Conservation (phyloP, 1,140 invertebrate species). For the Meteorus sp. region DNA sequence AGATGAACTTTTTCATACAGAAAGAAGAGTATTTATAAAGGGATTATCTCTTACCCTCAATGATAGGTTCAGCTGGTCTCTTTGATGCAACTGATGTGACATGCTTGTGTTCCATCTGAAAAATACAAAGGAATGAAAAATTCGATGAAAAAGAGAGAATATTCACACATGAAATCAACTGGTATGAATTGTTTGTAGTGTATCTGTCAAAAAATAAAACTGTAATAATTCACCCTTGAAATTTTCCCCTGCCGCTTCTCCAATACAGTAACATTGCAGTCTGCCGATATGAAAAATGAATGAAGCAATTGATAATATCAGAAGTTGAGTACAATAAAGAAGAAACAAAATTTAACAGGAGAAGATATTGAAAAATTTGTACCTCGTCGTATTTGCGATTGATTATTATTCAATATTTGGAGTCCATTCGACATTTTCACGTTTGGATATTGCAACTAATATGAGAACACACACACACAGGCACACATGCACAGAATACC, state of each 20-base stretch:
- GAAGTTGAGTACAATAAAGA: background rate
- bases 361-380: constrained; percentile 15
- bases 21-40: constrained; percentile 14
- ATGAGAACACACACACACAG: background rate
- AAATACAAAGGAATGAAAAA: constrained; percentile 3
- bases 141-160: background rate
- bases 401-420: constrained; percentile 29
- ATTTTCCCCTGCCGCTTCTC: constrained; percentile 10
- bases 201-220: background rate
- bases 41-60: constrained; percentile 25
- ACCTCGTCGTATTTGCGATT: constrained; percentile 24
- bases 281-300: background rate
- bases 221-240: background rate
- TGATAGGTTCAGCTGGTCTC: constrained; percentile 23
- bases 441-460: background rate
- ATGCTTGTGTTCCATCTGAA: constrained; percentile 20
- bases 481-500: constrained; percentile 15
- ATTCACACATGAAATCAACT: no score
- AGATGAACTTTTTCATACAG: no score
- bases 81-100: background rate
- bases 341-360: no score
- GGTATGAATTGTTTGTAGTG: no score
- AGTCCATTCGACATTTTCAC: constrained; percentile 31
- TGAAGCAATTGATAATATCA: background rate
- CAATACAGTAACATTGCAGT: constrained; percentile 7